Evolutionary conservation across 2,797 vertebrate genomes (phyloP), one percentile per base, ranked within the genome.

Genomic region (Eospalax fontanierii): DNA sequence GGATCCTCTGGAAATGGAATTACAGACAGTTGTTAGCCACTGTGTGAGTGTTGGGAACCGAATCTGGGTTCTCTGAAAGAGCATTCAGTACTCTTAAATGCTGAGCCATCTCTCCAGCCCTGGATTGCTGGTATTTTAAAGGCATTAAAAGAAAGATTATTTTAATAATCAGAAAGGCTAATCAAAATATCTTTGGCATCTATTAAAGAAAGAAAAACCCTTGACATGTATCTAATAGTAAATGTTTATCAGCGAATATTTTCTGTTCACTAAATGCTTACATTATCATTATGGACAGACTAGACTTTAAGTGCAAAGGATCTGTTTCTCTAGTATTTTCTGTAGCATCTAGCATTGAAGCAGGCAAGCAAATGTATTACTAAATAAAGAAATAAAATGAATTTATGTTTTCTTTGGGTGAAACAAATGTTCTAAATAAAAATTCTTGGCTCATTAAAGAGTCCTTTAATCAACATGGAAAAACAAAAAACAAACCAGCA

Each of bases 131-230:
- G 4, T 43, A 68, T 71, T 79, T 82, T 93, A 87, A 76, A 96
- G 54, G 50, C 33, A 70, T 82, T 70, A 24, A 18, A 93, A 91
- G n/a, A 71, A 93, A 2, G 14, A 79, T 61, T 85, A 57, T 92
- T 90, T 88, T 87, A 71, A 92, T 81, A 73, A 87, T 87, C 43
- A 76, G 71, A 97, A 96, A 90, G 57, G 6, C 19, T 92, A 89
- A 16, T 76, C 57, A 91, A 92, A 93, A 89, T 88, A 92, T 81
- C 84, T 89, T 78, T 89, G 71, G 65, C 22, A 94, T 35, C 54
- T 40, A 65, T 74, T 84, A 84, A 86, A 24, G 2, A 26, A 81
- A 82, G 73, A 61, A 63, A 61, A 96, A 92, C 68, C 38, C 40
- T 78, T 86, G 78, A 83, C 71, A 92, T 33, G 19, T 74, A 46